Percentiles rank a stretch among this genome's conserved stretches.
phyloP scores from a whole-genome alignment of 30 jellyfish, hydroid and myxozoan species.

The Pseudorhiza aurosa region DNA sequence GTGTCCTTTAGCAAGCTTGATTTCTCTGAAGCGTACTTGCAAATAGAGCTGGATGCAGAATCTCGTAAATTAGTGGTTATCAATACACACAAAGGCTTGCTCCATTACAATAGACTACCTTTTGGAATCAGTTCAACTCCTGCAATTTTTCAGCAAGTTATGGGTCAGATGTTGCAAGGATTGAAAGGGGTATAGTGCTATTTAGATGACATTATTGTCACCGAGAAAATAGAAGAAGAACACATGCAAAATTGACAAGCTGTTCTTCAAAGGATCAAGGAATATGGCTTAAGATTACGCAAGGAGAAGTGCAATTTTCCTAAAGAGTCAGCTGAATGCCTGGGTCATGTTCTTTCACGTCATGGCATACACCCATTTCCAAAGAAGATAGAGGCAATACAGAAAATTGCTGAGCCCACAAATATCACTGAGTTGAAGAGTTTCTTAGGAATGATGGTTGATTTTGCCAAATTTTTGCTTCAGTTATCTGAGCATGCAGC shows the following conservation, averaged over 20 bases:
- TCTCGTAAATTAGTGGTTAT: conserved; percentile 51
- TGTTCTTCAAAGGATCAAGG: conserved; percentile 52
- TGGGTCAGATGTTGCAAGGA: conserved; percentile 60
- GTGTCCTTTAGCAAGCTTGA: conserved; percentile 53
- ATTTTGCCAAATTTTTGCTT: conserved; percentile 64
- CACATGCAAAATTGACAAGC: conserved; percentile 63
- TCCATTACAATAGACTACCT: conserved; percentile 59
- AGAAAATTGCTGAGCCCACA: conserved; percentile 55
- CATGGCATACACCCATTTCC: conserved; percentile 49
- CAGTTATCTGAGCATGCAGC: conserved; percentile 77
- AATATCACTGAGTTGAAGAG: conserved; percentile 62
- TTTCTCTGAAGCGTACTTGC: conserved; percentile 51
- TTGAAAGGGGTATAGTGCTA: conserved; percentile 36
- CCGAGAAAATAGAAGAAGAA: conserved; percentile 36
- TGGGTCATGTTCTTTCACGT: conserved; percentile 65
- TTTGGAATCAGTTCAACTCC: conserved; percentile 55
- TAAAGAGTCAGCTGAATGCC: conserved; percentile 57
- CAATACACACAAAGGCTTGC: conserved; percentile 54
- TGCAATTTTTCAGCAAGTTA: conserved; percentile 55
- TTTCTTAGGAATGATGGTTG: conserved; percentile 48
- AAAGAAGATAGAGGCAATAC: conserved; percentile 52
- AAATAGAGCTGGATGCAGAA: conserved; percentile 49
- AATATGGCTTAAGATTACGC: conserved; percentile 57
- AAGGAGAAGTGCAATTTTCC: conserved; percentile 67
- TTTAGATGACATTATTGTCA: conserved; percentile 53